Base-by-base conservation (phyloP, 1,140 invertebrate genomes). In the Pinna nobilis region DNA sequence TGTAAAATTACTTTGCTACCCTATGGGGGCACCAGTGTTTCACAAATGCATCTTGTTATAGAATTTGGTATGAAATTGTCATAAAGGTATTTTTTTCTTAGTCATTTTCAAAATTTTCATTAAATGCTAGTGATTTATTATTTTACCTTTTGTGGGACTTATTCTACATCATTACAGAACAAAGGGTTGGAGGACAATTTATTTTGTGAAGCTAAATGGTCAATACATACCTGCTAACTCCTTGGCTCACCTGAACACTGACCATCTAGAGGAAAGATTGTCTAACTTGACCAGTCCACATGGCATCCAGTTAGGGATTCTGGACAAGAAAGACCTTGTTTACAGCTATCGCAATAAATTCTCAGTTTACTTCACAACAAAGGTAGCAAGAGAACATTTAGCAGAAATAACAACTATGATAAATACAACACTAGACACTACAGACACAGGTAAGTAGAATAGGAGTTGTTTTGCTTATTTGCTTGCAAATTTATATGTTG, bases 141-240 rank as follows among this genome's bases (percentile, higher is more conserved):
- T n/a, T n/a, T n/a, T n/a, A n/a, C n/a, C n/a, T n/a, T n/a, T n/a
- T n/a, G n/a, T n/a, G n/a, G n/a, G n/a, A n/a, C 39, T 44, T n/a
- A 44, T 44, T 44, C n/a, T 44, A n/a, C n/a, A 35, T 11, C 20
- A 47, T 47, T 32, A 23, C 32, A 71, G 69, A 15, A 59, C 55
- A 28, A 44, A 51, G 23, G 60, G 47, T 9, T 75, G 73, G 73
- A 69, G 44, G 18, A 28, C 70, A 18, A 33, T 75, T 25, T 75
- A 75, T 30, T 75, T 75, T 59, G 59, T 75, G 1, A 75, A 65
- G 28, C 53, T 75, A n/a, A 41, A 64, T n/a, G 73, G 66, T 33
- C 33, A 70, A 20, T 64, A 35, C 13, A 53, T 70, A 15, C 66
- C 59, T 59, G 49, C 67, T 23, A 63, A 59, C 2, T 65, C 57